Conservation (phyloP, 2,888 invertebrate genomes). For the Apodemia hepburni region DNA sequence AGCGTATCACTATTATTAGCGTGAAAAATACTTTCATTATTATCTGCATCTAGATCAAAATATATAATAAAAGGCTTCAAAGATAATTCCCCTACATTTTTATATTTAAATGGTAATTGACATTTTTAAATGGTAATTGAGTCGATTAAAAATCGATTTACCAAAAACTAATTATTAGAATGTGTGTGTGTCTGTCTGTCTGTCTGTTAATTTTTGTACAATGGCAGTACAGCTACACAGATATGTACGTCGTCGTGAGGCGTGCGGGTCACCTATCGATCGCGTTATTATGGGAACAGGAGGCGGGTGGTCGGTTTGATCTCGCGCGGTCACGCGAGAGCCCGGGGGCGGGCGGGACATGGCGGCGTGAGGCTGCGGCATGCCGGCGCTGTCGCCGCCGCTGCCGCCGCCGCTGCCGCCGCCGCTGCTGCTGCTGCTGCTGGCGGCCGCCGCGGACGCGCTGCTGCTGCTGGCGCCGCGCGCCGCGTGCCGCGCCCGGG, state of each 20-base stretch:
- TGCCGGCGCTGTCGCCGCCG: constrained; percentile 40
- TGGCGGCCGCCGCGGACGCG: constrained; percentile 38
- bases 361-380: constrained; percentile 45
- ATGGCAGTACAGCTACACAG: too few relatives aligned
- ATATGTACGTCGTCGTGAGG: neutral
- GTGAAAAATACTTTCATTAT: too few relatives aligned
- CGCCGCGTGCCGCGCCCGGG: constrained; percentile 38
- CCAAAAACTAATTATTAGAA: too few relatives aligned
- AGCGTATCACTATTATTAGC: too few relatives aligned
- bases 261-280: constrained; percentile 30
- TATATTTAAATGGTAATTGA: too few relatives aligned
- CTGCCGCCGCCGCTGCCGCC: constrained; percentile 43
- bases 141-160: too few relatives aligned
- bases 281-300: constrained; percentile 37
- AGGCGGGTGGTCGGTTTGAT: constrained; percentile 42
- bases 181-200: too few relatives aligned
- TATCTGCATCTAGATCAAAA: too few relatives aligned
- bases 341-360: constrained; percentile 39
- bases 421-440: constrained; percentile 50
- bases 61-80: too few relatives aligned
- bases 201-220: too few relatives aligned
- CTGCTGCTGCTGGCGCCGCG: constrained; percentile 30
- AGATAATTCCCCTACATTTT: too few relatives aligned
- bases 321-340: constrained; percentile 41
- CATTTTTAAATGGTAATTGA: too few relatives aligned